phyloP scores from a whole-genome alignment of 2,113 vertebrate species.

The Bos indicus region DNA sequence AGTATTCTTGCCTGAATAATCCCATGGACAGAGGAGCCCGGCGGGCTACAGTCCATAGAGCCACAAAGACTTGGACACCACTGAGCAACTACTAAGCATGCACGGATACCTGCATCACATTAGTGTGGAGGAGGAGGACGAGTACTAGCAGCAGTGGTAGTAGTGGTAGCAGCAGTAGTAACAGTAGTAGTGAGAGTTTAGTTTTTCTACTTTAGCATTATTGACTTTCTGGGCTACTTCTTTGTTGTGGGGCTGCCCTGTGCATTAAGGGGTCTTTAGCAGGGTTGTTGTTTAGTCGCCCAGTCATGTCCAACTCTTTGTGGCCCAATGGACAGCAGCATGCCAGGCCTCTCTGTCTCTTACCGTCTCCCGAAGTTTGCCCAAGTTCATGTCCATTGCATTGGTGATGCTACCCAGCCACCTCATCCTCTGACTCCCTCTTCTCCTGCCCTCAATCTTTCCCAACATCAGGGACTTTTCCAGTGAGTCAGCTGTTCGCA shows the following conservation, averaged over 20 bases:
- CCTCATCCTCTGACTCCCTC: background rate
- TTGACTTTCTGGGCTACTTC: background rate
- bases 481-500: background rate
- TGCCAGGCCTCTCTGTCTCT: background rate
- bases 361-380: accelerated
- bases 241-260: background rate
- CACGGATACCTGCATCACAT: background rate
- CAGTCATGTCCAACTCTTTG: background rate
- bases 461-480: background rate
- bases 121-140: no score
- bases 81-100: background rate
- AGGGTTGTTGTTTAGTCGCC: accelerated
- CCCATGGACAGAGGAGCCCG: background rate
- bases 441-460: background rate
- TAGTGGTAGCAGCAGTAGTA: accelerated
- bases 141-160: accelerated
- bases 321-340: background rate
- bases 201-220: background rate
- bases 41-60: background rate
- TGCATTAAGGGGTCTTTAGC: background rate
- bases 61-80: background rate
- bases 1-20: background rate
- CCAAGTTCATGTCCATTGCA: background rate
- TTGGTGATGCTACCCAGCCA: background rate
- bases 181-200: background rate